Base-by-base conservation (phyloP, 2,888 invertebrate species). In the Podotricha telesiphe region DNA sequence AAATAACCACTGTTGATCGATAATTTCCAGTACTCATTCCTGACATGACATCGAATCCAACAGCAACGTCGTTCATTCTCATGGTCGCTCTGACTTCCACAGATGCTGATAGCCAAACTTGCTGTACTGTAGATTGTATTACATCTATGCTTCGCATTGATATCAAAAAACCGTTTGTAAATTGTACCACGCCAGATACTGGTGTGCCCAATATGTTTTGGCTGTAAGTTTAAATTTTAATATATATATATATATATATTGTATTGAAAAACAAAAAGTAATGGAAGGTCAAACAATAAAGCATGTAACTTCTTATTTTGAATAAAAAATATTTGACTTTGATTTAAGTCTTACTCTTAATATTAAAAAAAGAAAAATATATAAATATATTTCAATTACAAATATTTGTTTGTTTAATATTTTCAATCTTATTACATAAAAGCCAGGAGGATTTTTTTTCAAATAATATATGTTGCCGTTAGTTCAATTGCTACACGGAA, bases 11-110 rank as follows among this genome's bases (percentile, higher is more conserved):
- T 0, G 88, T 86, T 37, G 84, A 86, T 5, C 73, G 77, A 22
- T 77, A 78, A 0, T 37, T 45, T 0, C 76, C 78, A 0, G 74
- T 78, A 6, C 74, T 67, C 20, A 86, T 19, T 0, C 77, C 73
- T 0, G 82, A 84, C 0, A 73, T 64, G 0, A 88, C 86, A 19
- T 89, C 87, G 65, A 82, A 89, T 0, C 90, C 90, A 0, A 88
- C 47, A 0, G 79, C 78, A 2, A 88, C 77, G 19, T 85, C 77
- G 19, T 76, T 80, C 72, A 91, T 73, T 42, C 84, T 79, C 65
- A 89, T 20, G 0, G 80, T 81, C 0, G 82, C 86, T 50, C 72
- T 76, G 0, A 86, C 70, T 2, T 79, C 69, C 0, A 85, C 85
- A 0, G 20, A 67, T 40, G 79, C 77, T 68, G 75, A 76, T 0